phyloP scores from a whole-genome alignment of 2,888 invertebrate species.

The Bombylius discolor region DNA sequence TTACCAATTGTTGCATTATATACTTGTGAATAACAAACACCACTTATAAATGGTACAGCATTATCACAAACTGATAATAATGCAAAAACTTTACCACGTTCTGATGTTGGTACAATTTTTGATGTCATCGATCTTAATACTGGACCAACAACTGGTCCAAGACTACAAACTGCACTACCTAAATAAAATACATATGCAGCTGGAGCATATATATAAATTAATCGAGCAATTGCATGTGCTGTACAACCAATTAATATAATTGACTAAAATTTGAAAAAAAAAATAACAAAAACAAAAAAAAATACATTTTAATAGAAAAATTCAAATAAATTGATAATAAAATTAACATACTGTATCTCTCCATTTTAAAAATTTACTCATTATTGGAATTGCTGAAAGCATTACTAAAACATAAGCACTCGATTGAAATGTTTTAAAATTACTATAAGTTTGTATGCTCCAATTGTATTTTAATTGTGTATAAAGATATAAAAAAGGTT shows the following conservation, averaged over 20 bases:
- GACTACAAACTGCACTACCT: constrained; percentile 59
- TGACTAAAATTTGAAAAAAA: constrained; percentile 32
- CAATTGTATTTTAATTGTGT: constrained; percentile 59
- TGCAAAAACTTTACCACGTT: constrained; percentile 69
- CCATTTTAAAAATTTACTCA: constrained; percentile 54
- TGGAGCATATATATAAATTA: constrained; percentile 51
- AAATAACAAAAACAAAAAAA: background rate
- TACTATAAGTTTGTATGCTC: constrained; percentile 54
- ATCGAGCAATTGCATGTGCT: constrained; percentile 53
- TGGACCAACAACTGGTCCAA: constrained; percentile 67
- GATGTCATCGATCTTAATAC: constrained; percentile 71
- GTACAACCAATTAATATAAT: constrained; percentile 61
- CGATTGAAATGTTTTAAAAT: constrained; percentile 61
- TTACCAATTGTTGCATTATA: constrained; percentile 53
- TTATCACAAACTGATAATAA: constrained; percentile 69
- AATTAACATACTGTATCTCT: constrained; percentile 47
- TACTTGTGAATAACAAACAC: constrained; percentile 54
- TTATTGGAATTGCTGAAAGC: constrained; percentile 54
- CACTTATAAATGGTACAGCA: constrained; percentile 62
- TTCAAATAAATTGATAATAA: background rate
- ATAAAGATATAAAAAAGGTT: constrained; percentile 60
- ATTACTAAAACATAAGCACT: constrained; percentile 56
- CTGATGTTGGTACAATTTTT: constrained; percentile 55
- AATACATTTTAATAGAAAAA: too few species aligned
- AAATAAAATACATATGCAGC: constrained; percentile 47